These are phyloP conservation scores for Chymomyza caudatula DNA, from an alignment of 2,888 invertebrate species.

Conservation along the genomic window DNA sequence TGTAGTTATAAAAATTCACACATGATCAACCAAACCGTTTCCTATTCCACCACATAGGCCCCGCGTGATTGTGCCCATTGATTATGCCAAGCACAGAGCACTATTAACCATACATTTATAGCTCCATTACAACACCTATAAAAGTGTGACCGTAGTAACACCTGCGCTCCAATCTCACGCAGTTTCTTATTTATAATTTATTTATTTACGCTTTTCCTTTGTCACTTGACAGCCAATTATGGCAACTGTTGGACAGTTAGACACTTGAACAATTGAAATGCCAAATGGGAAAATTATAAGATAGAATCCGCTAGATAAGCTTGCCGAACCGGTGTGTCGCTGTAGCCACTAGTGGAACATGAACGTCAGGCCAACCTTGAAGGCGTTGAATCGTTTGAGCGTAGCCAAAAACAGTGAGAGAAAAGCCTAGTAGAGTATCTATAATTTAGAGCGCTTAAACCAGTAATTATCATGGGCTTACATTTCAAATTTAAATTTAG, in stretches of 20 bases:
- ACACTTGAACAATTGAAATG: slow-evolving; percentile 18
- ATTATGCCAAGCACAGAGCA: slow-evolving; percentile 40
- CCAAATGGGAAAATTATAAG: not conserved
- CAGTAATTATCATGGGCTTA: slow-evolving; percentile 18
- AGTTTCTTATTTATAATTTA: slow-evolving; percentile 21
- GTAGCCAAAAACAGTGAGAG: slow-evolving; percentile 37
- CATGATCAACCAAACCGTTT: slow-evolving; percentile 6
- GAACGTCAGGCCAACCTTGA: not conserved
- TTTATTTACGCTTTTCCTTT: slow-evolving; percentile 20
- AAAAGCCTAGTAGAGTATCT: slow-evolving; percentile 8
- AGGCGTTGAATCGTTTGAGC: slow-evolving; percentile 16
- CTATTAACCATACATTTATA: slow-evolving; percentile 39
- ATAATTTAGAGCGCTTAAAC: slow-evolving; percentile 3
- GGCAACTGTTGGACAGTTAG: slow-evolving; percentile 37
- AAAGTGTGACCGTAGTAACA: slow-evolving; percentile 17
- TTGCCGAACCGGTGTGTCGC: not conserved
- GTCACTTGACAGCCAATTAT: slow-evolving; percentile 33
- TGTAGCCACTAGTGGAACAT: no score
- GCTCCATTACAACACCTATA: slow-evolving; percentile 47
- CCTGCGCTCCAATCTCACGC: slow-evolving; percentile 22
- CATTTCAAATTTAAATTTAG: no score
- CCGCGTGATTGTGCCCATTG: slow-evolving; percentile 22
- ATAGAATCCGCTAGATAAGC: not conserved
- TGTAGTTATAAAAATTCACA: not conserved
- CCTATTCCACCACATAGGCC: slow-evolving; percentile 4